These are phyloP conservation scores for Macropis europaea DNA, from an alignment of 2,888 invertebrate genomes.

Conservation along the genomic window DNA sequence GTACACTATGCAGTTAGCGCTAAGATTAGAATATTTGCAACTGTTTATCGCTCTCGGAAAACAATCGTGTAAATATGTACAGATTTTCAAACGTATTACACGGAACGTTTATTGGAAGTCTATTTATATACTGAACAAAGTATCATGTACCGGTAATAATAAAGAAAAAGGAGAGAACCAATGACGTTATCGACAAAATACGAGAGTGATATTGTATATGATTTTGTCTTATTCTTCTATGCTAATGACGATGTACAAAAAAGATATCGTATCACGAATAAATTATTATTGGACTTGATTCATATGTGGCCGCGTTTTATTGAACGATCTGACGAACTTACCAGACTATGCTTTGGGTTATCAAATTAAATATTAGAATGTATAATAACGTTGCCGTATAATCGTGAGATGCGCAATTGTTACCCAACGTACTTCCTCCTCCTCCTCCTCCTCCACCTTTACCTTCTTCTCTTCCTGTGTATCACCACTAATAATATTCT, in stretches of 20 bases:
- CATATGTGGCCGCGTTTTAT: conserved; percentile 53
- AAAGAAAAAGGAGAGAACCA: conserved; percentile 4
- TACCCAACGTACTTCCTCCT: conserved; percentile 60
- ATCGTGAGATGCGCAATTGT: conserved; percentile 34
- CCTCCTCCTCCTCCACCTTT: background rate
- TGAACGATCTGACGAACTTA: conserved; percentile 15
- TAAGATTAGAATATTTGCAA: conserved; percentile 40
- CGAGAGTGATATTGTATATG: conserved; percentile 44
- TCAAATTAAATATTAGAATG: conserved; percentile 10
- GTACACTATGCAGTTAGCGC: conserved; percentile 50
- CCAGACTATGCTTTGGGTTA: conserved; percentile 11
- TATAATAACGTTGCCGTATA: conserved; percentile 16
- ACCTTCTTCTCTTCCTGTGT: background rate
- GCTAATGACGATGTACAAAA: conserved; percentile 50
- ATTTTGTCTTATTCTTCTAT: conserved; percentile 56
- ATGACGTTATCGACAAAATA: conserved; percentile 22
- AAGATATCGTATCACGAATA: conserved; percentile 55
- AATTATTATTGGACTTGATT: conserved; percentile 63
- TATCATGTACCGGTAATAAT: conserved; percentile 35
- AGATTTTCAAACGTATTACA: conserved; percentile 57
- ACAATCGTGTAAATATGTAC: conserved; percentile 64
- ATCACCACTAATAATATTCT: background rate
- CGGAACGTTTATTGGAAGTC: conserved; percentile 54
- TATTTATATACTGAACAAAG: conserved; percentile 57
- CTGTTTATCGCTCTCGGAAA: conserved; percentile 37